These are phyloP conservation scores for Drosophila auraria DNA, from an alignment of 1,140 invertebrate genomes.

Conservation along the genomic window DNA sequence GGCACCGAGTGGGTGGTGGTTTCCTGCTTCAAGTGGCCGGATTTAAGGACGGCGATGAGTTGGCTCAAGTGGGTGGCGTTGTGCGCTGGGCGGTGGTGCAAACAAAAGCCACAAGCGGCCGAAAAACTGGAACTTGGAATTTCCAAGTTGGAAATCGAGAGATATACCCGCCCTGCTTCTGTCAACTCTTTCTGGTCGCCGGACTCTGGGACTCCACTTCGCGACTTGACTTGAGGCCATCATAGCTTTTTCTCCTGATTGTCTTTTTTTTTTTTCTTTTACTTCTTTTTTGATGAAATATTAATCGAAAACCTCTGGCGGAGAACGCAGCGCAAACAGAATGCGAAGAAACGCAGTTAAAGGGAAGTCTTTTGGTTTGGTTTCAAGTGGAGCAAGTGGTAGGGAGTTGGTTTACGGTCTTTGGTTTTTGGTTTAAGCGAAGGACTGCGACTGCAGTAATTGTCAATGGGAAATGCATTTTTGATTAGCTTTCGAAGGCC, in stretches of 20 bases:
- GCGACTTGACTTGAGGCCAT: conserved; percentile 36
- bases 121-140: conserved; percentile 18
- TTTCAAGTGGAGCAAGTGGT: not conserved
- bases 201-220: conserved; percentile 7
- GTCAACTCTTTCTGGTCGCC: conserved; percentile 42
- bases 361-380: conserved; percentile 12
- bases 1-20: not conserved
- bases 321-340: conserved; percentile 41
- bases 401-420: no score
- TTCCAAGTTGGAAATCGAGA: conserved; percentile 6
- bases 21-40: not conserved
- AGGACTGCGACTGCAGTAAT: conserved; percentile 37
- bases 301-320: conserved; percentile 49
- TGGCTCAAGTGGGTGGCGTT: not conserved
- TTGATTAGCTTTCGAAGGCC: conserved; percentile 29
- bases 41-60: not conserved
- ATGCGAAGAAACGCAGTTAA: conserved; percentile 4
- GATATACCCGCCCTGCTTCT: not conserved
- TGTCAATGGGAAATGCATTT: conserved; percentile 50
- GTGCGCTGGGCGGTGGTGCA: conserved; percentile 33
- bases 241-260: not conserved
- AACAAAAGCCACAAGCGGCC: conserved; percentile 61
- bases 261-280: not conserved
- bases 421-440: conserved; percentile 17
- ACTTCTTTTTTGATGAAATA: conserved; percentile 65